Conservation (phyloP, 1,140 invertebrate genomes). For the Dendroctonus ponderosae region DNA sequence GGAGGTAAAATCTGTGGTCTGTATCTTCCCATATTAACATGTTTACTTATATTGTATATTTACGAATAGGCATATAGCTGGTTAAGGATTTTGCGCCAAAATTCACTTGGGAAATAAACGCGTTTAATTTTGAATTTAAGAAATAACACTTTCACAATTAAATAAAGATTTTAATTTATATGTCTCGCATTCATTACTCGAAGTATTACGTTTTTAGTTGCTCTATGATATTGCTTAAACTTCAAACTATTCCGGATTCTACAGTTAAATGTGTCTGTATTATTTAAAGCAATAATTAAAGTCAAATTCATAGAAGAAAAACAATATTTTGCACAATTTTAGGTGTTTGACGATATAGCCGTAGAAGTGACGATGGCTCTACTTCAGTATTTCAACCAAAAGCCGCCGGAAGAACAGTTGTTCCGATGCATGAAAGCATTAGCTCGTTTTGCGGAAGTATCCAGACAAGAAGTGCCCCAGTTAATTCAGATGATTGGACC, state of each 20-base stretch:
- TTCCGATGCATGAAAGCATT: slow-evolving; percentile 78
- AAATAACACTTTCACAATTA: neutral
- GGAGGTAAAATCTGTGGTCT: slow-evolving; percentile 96
- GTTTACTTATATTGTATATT: no score
- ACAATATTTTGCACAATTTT: slow-evolving; percentile 25
- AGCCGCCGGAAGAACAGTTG: slow-evolving; percentile 75
- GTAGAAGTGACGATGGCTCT: slow-evolving; percentile 91
- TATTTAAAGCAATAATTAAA: no score
- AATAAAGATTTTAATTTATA: no score
- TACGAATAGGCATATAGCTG: no score
- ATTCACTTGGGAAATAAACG: neutral
- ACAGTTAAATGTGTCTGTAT: no score
- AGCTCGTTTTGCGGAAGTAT: slow-evolving; percentile 75
- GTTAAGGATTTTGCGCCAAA: no score
- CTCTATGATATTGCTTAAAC: no score
- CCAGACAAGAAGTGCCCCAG: slow-evolving; percentile 79
- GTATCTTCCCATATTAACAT: slow-evolving; percentile 57
- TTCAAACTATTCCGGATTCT: no score
- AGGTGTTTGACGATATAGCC: slow-evolving; percentile 93
- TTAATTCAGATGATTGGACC: slow-evolving; percentile 92
- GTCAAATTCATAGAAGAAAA: no score
- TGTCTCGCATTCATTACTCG: no score
- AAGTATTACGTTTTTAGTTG: no score
- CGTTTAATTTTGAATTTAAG: neutral
- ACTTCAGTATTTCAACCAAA: slow-evolving; percentile 81